Base-by-base conservation (phyloP, 2,113 vertebrate species). In the Chascanopsetta lugubris region DNA sequence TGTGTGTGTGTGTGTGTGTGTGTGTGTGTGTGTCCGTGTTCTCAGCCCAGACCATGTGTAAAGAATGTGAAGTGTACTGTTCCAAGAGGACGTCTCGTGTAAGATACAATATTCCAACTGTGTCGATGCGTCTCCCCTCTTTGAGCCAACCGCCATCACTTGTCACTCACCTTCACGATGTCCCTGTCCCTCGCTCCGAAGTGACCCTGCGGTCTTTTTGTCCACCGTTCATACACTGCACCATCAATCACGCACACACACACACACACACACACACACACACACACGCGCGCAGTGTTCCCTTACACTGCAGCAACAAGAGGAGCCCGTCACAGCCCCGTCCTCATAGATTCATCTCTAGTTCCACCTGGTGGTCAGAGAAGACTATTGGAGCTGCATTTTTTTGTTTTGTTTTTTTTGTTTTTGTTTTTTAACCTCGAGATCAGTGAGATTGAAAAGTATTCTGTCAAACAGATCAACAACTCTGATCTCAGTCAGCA, bases 341-440 rank as follows among this genome's bases (percentile, higher is more conserved):
- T 0, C 6, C 47, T 21, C 8, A 46, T 48, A 26, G 42, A n/a
- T 32, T 21, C 34, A 43, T 20, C 57, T 77, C 34, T 85, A 56
- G 17, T 18, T 29, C 88, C 87, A 76, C 72, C 87, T 82, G 65
- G 60, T 89, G 86, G 77, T 32, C 27, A 43, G 6, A 20, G 13
- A 20, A n/a, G 2, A 4, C 5, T 8, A 21, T 3, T 27, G 17
- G 24, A 8, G 18, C 10, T 36, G 13, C 2, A 43, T 40, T 40
- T n/a, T 40, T 40, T 40, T 17, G n/a, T n/a, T n/a, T n/a, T n/a
- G n/a, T n/a, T n/a, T n/a, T n/a, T n/a, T n/a, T n/a, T n/a, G n/a
- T n/a, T n/a, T n/a, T n/a, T n/a, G n/a, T n/a, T n/a, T n/a, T n/a
- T n/a, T n/a, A n/a, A n/a, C n/a, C n/a, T n/a, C n/a, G n/a, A n/a